These are phyloP conservation scores for Platichthys stellatus DNA, from an alignment of 2,113 vertebrate species.

Conservation along the genomic window DNA sequence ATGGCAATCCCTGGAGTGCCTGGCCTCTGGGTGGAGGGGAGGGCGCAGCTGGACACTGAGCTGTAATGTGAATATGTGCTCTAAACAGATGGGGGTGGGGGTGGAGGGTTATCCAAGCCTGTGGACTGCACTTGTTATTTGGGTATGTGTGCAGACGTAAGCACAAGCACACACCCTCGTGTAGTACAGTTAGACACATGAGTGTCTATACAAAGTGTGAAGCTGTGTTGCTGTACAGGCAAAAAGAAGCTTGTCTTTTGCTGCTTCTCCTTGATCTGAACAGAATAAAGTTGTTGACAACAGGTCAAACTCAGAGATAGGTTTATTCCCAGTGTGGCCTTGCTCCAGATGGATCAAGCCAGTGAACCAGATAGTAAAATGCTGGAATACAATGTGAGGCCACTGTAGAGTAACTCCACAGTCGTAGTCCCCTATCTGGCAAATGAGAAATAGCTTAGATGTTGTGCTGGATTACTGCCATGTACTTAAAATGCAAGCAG, in stretches of 20 bases:
- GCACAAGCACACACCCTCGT: not conserved
- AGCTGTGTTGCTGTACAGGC: conserved; percentile 8
- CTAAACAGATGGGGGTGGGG: too few relatives aligned
- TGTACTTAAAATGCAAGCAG: conserved; percentile 52
- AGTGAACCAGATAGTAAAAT: conserved; percentile 60
- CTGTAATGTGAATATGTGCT: too few relatives aligned
- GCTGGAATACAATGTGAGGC: conserved; percentile 38
- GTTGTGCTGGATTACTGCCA: conserved; percentile 35
- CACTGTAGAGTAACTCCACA: conserved; percentile 44
- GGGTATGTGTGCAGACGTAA: not conserved
- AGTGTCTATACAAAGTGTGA: not conserved
- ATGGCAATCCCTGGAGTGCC: conserved; percentile 49
- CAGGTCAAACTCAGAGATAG: conserved; percentile 38
- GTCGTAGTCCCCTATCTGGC: conserved; percentile 32
- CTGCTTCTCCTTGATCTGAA: conserved; percentile 34
- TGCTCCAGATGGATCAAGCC: conserved; percentile 50
- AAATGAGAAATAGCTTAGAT: conserved; percentile 54
- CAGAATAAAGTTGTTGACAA: conserved; percentile 47
- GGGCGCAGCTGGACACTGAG: conserved; percentile 52
- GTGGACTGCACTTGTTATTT: too few relatives aligned
- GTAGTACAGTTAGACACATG: not conserved
- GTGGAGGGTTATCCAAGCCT: too few relatives aligned
- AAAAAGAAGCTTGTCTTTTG: conserved; percentile 17
- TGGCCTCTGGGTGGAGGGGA: conserved; percentile 31
- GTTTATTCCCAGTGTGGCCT: conserved; percentile 51